phyloP scores from a whole-genome alignment of 2,888 invertebrate species.

The Aspidiotus destructor region DNA sequence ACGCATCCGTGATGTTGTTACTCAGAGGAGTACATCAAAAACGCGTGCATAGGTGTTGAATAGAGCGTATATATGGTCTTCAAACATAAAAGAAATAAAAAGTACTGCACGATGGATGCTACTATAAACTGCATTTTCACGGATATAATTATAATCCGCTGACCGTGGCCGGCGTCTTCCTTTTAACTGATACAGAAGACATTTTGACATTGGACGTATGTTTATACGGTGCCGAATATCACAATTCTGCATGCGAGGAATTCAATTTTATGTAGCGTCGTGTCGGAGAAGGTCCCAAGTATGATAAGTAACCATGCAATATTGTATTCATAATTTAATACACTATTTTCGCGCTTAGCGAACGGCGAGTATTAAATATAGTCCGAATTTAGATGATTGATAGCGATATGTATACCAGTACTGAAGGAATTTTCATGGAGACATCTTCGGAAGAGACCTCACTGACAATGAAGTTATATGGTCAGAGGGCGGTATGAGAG shows the following conservation, averaged over 20 bases:
- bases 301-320: constrained; percentile 1
- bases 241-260: background rate
- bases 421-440: background rate
- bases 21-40: background rate
- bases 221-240: constrained; percentile 4
- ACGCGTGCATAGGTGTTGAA: background rate
- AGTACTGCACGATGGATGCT: background rate
- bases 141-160: constrained; percentile 2
- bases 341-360: background rate
- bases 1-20: background rate
- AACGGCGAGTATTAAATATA: background rate
- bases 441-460: background rate
- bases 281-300: background rate
- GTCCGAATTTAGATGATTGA: background rate
- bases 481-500: background rate
- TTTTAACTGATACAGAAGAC: background rate
- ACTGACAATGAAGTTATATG: background rate
- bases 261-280: background rate
- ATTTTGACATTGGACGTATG: background rate
- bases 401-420: background rate
- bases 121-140: background rate
- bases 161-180: background rate
- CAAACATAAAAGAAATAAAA: no score
- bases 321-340: background rate
- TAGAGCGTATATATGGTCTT: background rate